phyloP scores from a whole-genome alignment of 2,113 vertebrate genomes.

The Capra hircus region DNA sequence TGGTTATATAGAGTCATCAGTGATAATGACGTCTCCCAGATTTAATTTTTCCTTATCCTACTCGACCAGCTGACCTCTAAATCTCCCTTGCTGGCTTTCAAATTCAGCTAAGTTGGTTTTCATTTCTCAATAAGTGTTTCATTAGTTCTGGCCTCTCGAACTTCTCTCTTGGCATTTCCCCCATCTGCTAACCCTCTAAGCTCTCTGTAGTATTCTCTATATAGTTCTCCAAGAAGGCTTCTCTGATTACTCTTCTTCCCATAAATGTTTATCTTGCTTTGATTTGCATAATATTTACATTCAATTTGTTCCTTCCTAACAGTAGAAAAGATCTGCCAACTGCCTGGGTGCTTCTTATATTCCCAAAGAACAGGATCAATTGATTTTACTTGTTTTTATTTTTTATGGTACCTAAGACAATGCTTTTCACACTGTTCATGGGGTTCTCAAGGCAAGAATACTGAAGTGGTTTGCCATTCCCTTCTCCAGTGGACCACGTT shows the following conservation, averaged over 20 bases:
- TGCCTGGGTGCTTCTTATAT: slow-evolving; percentile 11
- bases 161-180: background rate
- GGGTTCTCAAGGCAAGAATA: background rate
- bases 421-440: background rate
- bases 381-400: background rate
- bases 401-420: background rate
- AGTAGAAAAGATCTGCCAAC: slow-evolving; percentile 18
- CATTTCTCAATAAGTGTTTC: background rate
- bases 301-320: background rate
- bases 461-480: background rate
- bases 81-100: background rate
- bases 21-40: slow-evolving; percentile 7
- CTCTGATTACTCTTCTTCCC: background rate
- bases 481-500: background rate
- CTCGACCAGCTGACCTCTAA: background rate
- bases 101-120: background rate
- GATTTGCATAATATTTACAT: background rate
- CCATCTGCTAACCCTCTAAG: background rate
- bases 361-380: background rate
- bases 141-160: background rate
- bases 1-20: background rate
- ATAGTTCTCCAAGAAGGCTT: background rate
- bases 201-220: background rate
- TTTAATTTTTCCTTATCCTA: slow-evolving; percentile 26
- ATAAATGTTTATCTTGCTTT: background rate